These are phyloP conservation scores for Plecotus auritus DNA, from an alignment of 2,113 vertebrate genomes.

Conservation along the genomic window DNA sequence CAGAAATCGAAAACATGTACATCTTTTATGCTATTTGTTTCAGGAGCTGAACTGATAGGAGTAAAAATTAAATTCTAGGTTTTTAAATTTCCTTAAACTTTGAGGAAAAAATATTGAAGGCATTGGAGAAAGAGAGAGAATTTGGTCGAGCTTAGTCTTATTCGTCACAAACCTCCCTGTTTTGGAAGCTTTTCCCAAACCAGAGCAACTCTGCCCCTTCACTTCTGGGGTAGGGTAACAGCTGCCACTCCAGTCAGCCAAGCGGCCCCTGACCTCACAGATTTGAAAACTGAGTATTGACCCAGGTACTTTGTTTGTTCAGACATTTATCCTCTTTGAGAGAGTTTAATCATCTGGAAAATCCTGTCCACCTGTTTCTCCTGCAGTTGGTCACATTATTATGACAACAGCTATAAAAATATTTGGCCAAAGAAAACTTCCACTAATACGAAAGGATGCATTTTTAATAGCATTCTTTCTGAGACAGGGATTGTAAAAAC, in stretches of 20 bases:
- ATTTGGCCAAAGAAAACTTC: background rate
- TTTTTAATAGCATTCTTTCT: conserved; percentile 18
- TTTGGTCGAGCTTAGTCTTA: background rate
- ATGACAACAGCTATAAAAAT: background rate
- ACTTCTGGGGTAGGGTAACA: background rate
- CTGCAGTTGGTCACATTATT: background rate
- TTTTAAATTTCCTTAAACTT: conserved; percentile 36
- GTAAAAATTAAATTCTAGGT: conserved; percentile 15
- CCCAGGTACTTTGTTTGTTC: background rate
- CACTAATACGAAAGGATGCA: background rate
- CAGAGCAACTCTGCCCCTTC: background rate
- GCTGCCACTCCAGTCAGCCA: background rate
- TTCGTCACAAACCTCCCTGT: background rate
- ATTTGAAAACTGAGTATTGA: background rate
- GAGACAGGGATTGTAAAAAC: background rate
- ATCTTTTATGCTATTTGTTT: background rate
- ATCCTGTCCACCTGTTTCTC: conserved; percentile 31
- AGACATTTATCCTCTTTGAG: conserved; percentile 9
- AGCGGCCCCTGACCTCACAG: background rate
- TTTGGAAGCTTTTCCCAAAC: background rate
- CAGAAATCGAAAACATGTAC: background rate
- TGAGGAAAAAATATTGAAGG: background rate
- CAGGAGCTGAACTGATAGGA: background rate
- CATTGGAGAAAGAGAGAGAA: background rate
- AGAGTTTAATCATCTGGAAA: conserved; percentile 43